Base-by-base conservation (phyloP, 2,797 vertebrate species). In the Micropoecilia bifurca region DNA sequence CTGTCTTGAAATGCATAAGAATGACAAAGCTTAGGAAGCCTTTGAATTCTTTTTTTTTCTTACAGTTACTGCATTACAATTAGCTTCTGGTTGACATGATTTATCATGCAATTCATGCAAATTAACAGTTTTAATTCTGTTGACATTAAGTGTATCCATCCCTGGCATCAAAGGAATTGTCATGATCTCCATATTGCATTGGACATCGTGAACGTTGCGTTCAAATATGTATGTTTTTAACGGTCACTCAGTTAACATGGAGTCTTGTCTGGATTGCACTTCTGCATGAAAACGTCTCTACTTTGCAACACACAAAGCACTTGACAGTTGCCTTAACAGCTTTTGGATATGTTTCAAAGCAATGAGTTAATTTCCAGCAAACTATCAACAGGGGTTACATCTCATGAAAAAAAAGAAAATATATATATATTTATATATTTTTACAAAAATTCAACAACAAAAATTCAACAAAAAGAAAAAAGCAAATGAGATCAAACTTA, bases 101-200 rank as follows among this genome's bases (percentile, higher is more conserved):
- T 96, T 95, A 92, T 97, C 97, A 98, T 99, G 97, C 98, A 98
- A 95, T 95, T 97, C 98, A 99, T 99, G 97, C 98, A 97, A 96
- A 96, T 96, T 96, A 96, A 96, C 92, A 94, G 86, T 93, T 93
- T 92, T 90, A 88, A 89, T 90, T 95, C 85, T 91, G 91, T 93
- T 91, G 90, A 95, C 95, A 95, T 88, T 90, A 86, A 87, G 91
- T 82, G 81, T 92, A 88, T 90, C 91, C 92, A 95, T 94, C 92
- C 94, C 88, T 93, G 91, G 87, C 91, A 88, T 95, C 88, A 93
- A 88, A 90, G 80, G 84, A 94, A 89, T 90, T 88, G 87, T 91
- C 91, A 93, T 85, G 87, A 93, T 94, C 86, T 94, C 85, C 89
- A 91, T 91, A 90, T 92, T 94, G 92, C 93, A 91, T 88, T 74